Evolutionary conservation across 1,140 invertebrate genomes (phyloP).

Genomic region (Drosophila kikkawai): DNA sequence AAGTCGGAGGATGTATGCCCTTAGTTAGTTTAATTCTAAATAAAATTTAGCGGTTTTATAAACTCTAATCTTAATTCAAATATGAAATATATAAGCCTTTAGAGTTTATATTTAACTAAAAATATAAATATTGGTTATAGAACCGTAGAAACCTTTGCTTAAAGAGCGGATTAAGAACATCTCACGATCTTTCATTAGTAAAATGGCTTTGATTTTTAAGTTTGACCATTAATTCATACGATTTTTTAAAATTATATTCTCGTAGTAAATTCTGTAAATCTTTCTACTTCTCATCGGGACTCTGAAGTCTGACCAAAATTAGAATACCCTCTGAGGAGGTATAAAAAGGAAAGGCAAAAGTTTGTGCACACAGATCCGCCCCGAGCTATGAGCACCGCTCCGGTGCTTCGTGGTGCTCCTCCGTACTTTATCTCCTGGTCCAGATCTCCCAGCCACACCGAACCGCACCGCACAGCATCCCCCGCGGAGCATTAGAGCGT

Average conservation of each 20-base stretch:
- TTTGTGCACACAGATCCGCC: constrained; percentile 20
- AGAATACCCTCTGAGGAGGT: not conserved
- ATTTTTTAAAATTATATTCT: too few species aligned
- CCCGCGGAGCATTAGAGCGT: constrained; percentile 47
- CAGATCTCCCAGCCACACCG: constrained; percentile 35
- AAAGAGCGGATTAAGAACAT: not conserved
- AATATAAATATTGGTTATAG: not conserved
- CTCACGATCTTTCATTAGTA: not conserved
- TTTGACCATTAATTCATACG: too few species aligned
- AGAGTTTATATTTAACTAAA: not conserved
- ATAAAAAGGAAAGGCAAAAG: constrained; percentile 10
- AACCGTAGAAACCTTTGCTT: too few species aligned
- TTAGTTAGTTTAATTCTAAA: not conserved
- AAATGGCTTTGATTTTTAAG: not conserved
- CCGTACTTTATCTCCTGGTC: constrained; percentile 20
- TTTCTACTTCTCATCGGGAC: too few species aligned
- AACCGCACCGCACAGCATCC: not conserved
- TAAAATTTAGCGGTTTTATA: not conserved
- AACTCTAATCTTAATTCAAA: not conserved
- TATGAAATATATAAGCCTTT: not conserved
- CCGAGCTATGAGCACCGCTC: constrained; percentile 35
- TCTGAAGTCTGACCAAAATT: not conserved
- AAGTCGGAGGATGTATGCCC: not conserved
- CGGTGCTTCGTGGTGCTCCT: constrained; percentile 12
- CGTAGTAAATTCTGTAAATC: not conserved